These are phyloP conservation scores for Anguilla pacifica DNA, from an alignment of 2,797 vertebrate species.

Conservation along the genomic window DNA sequence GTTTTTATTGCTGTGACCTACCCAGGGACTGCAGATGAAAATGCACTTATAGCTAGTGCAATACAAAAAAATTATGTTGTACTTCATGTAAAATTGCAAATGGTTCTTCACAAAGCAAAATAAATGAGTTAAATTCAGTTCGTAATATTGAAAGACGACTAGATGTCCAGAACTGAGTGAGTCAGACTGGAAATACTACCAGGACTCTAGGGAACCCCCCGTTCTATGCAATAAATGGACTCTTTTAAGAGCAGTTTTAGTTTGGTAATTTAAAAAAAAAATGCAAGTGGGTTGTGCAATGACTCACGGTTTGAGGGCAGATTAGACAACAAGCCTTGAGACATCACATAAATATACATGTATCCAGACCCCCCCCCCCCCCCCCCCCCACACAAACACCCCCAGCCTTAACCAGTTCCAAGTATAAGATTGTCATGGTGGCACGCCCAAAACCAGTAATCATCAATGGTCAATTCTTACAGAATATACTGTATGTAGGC, in stretches of 20 bases:
- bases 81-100: neutral
- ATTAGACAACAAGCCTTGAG: neutral
- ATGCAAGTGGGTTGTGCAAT: neutral
- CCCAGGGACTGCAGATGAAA: neutral
- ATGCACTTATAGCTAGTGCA: neutral
- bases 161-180: neutral
- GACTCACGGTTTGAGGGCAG: neutral
- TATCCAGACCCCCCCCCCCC: no score
- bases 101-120: neutral
- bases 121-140: neutral
- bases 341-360: neutral
- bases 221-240: neutral
- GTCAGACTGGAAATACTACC: neutral
- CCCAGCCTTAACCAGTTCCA: no score
- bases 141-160: neutral
- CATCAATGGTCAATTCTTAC: no score
- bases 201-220: neutral
- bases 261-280: neutral
- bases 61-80: neutral
- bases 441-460: no score
- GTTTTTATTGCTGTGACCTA: neutral
- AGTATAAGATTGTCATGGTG: no score
- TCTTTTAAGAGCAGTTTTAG: neutral
- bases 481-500: no score
- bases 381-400: neutral